Percentiles rank a stretch among this genome's conserved stretches.
Conservation (phyloP, 2,888 invertebrate species). For the Harpagoxenus sublaevis region DNA sequence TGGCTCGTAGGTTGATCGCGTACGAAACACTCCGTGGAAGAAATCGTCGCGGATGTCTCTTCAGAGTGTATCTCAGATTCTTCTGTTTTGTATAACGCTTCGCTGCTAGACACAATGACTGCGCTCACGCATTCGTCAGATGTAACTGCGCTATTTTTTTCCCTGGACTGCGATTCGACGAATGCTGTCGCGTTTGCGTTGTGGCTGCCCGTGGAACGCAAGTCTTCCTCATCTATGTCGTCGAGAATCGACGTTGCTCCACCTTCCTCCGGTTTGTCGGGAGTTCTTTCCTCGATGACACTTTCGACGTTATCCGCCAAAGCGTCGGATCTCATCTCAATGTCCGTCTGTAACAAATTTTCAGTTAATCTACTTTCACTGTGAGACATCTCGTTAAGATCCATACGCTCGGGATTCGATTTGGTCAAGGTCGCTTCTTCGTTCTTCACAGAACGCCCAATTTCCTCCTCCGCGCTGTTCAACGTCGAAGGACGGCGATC, state of each 20-base stretch:
- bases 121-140: conserved; percentile 38
- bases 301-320: background rate
- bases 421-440: conserved; percentile 5
- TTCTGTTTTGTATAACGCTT: conserved; percentile 39
- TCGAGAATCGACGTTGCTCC: conserved; percentile 6
- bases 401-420: conserved; percentile 35
- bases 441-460: conserved; percentile 8
- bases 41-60: conserved; percentile 5
- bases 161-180: background rate
- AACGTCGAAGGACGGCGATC: conserved; percentile 21
- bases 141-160: background rate
- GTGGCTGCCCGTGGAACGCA: background rate
- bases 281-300: background rate
- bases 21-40: conserved; percentile 30
- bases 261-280: background rate
- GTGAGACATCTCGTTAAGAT: conserved; percentile 39
- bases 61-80: conserved; percentile 22
- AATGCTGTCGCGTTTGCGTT: background rate
- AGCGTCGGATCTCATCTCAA: conserved; percentile 50
- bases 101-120: conserved; percentile 26
- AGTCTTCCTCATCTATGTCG: conserved; percentile 32
- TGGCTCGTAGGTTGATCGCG: conserved; percentile 16
- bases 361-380: conserved; percentile 45
- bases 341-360: conserved; percentile 55
- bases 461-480: conserved; percentile 41